These are phyloP conservation scores for Peromyscus melanophrys DNA, from an alignment of 2,797 vertebrate genomes.

Conservation along the genomic window DNA sequence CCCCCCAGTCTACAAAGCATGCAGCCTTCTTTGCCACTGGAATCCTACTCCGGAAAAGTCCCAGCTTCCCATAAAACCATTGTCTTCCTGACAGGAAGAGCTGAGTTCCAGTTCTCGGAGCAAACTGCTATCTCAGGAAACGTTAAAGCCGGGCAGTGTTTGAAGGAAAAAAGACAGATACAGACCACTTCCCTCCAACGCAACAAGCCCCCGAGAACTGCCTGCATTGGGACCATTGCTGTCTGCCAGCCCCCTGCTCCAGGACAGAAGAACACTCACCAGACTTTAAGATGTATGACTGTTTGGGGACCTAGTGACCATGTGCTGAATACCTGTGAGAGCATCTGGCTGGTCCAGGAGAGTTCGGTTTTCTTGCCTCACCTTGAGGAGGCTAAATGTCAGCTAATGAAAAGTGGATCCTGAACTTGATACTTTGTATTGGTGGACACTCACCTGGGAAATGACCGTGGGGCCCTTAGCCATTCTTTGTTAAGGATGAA, in stretches of 20 bases:
- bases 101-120: background rate
- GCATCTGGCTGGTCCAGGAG: background rate
- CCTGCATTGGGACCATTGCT: background rate
- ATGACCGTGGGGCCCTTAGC: background rate
- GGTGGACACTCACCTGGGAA: background rate
- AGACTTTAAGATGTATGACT: background rate
- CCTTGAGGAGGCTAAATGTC: background rate
- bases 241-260: background rate
- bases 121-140: conserved; percentile 17
- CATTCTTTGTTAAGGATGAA: conserved; percentile 21
- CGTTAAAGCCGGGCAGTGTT: background rate
- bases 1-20: background rate
- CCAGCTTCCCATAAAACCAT: conserved; percentile 1
- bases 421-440: background rate
- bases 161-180: background rate
- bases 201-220: background rate
- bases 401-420: background rate
- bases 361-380: background rate
- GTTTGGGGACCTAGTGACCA: background rate
- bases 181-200: background rate
- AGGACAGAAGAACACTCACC: too few relatives aligned
- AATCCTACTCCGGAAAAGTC: background rate
- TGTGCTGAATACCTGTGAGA: background rate
- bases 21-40: background rate
- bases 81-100: conserved; percentile 46